A percentile compares a stretch with the other conserved stretches of the same genome.
Evolutionary conservation across 2,113 vertebrate genomes (phyloP).

Genomic region (Mola mola): DNA sequence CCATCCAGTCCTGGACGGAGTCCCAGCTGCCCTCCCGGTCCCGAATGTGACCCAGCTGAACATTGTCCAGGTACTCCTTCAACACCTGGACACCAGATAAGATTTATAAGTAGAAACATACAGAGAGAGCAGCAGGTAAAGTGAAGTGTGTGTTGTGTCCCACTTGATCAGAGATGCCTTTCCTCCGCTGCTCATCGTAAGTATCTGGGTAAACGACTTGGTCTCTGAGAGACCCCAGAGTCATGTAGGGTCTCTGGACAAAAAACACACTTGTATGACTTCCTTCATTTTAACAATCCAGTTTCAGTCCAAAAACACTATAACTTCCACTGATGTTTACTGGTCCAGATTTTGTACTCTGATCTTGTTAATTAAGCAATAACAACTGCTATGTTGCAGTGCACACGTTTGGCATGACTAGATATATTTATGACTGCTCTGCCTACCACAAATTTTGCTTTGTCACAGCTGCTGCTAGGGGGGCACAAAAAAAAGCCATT

Average conservation of each 20-base stretch:
- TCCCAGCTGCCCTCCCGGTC: slow-evolving; percentile 96
- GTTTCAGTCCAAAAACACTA: too few species aligned
- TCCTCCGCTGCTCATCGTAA: slow-evolving; percentile 88
- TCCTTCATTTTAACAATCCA: too few species aligned
- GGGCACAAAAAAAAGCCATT: too few species aligned
- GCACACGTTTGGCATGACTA: too few species aligned
- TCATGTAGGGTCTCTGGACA: slow-evolving; percentile 99
- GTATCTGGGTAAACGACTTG: slow-evolving; percentile 98
- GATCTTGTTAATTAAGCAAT: too few species aligned
- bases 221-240: slow-evolving; percentile 93
- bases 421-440: too few species aligned
- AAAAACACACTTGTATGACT: slow-evolving; percentile 9
- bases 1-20: slow-evolving; percentile 97
- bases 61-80: slow-evolving; percentile 96
- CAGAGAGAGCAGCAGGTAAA: not conserved
- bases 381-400: too few species aligned
- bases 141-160: not conserved
- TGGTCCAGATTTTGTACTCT: too few species aligned
- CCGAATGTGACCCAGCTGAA: slow-evolving; percentile 94
- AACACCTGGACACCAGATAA: slow-evolving; percentile 83
- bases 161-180: slow-evolving; percentile 94
- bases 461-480: too few species aligned
- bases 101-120: not conserved
- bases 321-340: too few species aligned
- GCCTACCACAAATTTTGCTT: too few species aligned